phyloP scores from a whole-genome alignment of 2,888 invertebrate genomes.

The Odontomyia ornata region DNA sequence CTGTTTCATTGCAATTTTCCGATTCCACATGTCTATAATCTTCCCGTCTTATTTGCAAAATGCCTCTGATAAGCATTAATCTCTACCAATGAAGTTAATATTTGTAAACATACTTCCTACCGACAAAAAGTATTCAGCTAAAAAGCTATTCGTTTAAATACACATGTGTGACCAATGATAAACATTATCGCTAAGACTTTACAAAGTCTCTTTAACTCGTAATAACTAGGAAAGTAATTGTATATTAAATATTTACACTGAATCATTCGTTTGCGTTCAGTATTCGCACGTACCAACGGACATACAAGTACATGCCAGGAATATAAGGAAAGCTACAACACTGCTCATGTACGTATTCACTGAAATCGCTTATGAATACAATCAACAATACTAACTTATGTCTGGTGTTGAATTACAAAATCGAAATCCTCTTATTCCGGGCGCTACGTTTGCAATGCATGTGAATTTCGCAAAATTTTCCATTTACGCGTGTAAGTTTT shows the following conservation, averaged over 20 bases:
- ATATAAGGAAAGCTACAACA: neutral
- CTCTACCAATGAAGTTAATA: too few relatives aligned
- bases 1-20: too few relatives aligned
- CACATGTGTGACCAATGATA: neutral
- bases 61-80: too few relatives aligned
- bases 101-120: too few relatives aligned
- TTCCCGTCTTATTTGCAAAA: too few relatives aligned
- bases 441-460: neutral
- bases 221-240: neutral
- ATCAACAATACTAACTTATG: conserved; percentile 6
- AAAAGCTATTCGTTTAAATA: neutral
- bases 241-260: neutral
- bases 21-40: too few relatives aligned
- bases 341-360: neutral
- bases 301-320: neutral
- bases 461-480: neutral
- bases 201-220: neutral
- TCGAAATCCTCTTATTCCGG: neutral
- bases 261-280: neutral
- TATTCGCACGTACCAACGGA: neutral
- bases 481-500: neutral
- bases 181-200: neutral
- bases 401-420: neutral
- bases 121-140: neutral
- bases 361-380: conserved; percentile 22